Base-by-base conservation (phyloP, 1,140 invertebrate species). In the Drosophila equinoxialis region DNA sequence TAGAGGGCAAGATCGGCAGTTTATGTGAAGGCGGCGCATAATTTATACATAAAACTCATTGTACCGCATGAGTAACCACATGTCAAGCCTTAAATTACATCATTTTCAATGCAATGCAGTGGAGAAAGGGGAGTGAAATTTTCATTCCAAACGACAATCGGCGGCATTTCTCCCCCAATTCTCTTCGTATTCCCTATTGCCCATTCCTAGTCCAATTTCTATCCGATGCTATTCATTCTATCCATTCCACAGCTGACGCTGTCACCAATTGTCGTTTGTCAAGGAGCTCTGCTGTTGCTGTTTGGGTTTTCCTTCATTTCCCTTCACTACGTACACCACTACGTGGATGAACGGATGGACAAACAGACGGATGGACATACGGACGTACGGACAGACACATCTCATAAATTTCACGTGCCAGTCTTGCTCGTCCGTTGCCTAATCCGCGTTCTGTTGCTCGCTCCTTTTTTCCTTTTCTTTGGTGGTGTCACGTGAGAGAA, bases 391-490 rank as follows among this genome's bases (percentile, higher is more conserved):
- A 51, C 45, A 65, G 65, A 76, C 83, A 87, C 73, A 73, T 79
- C 83, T 86, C 83, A 89, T 86, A 86, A 86, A 86, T 86, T 86
- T 79, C 70, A 74, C 41, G 41, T 72, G 48, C 71, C 79, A 82
- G 83, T 87, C 84, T 39, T 39, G 76, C 76, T 79, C 66, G 63
- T 76, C 78, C 71, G 69, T 79, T 65, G 72, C 59, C 77, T 86
- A 86, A 86, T 86, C 83, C 83, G 62, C 71, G 82, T 35, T 14
- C 35, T n/a, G 3, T 30, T 20, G 26, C 35, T 14, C 0, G 11
- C 14, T 23, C 17, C n/a, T 37, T 58, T 7, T 33, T 17, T 33
- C 13, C 14, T 58, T 17, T 33, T 33, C 54, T 35, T n/a, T 58
- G n/a, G 13, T 33, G n/a, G 13, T 33, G n/a, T 35, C 45, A 51